phyloP scores from a whole-genome alignment of 2,888 invertebrate genomes.

The Xylota sylvarum region DNA sequence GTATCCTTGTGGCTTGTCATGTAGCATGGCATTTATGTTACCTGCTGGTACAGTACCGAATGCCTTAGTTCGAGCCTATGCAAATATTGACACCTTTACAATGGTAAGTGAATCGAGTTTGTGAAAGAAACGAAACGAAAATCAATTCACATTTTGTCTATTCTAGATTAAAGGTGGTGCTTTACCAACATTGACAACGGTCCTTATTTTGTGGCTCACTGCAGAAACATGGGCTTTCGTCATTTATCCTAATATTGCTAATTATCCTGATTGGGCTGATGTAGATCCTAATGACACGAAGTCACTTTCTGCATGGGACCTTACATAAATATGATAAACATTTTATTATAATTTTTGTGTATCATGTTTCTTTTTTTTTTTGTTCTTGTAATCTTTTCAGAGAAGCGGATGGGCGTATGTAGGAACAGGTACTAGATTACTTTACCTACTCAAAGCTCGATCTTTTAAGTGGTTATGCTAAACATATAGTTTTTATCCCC shows the following conservation, averaged over 20 bases:
- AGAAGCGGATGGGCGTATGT: too few species aligned
- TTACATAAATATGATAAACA: too few species aligned
- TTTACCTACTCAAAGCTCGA: too few species aligned
- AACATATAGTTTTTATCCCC: too few species aligned
- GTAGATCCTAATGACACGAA: too few species aligned
- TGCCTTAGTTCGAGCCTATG: background rate
- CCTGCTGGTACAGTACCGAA: background rate
- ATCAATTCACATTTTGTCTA: background rate
- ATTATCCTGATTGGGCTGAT: background rate
- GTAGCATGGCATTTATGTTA: background rate
- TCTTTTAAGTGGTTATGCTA: too few species aligned
- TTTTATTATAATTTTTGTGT: too few species aligned
- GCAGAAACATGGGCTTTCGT: background rate
- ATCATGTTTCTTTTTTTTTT: too few species aligned
- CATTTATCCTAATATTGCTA: background rate
- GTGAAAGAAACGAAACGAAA: too few species aligned
- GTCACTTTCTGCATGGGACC: too few species aligned
- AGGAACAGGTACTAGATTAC: too few species aligned
- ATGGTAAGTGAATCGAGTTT: background rate
- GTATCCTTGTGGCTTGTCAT: background rate
- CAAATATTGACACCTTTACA: background rate
- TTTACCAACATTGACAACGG: background rate
- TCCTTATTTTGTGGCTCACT: background rate
- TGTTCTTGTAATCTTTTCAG: too few species aligned
- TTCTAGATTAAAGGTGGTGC: background rate